A percentile compares a stretch with the other conserved stretches of the same genome.
phyloP scores from a whole-genome alignment of 2,888 invertebrate species.

The Sepiola atlantica region DNA sequence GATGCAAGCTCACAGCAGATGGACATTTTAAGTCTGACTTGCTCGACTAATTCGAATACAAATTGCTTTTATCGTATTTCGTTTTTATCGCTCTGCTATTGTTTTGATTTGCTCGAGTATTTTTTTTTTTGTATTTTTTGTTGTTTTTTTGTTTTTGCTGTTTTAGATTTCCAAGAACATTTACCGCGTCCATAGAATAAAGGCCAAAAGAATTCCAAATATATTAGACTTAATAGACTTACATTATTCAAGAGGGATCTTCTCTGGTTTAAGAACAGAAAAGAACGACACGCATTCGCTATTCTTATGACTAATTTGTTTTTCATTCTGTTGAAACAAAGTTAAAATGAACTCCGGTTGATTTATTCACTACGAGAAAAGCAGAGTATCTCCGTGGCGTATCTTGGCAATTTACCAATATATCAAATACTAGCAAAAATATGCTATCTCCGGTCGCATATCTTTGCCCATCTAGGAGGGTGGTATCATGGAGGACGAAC shows the following conservation, averaged over 20 bases:
- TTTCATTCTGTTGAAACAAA: neutral
- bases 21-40: constrained; percentile 5
- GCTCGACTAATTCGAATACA: constrained; percentile 9
- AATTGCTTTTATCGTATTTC: neutral
- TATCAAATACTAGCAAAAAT: neutral
- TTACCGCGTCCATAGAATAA: neutral
- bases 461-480: too few species aligned
- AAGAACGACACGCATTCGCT: neutral
- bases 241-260: neutral
- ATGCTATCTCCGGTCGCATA: neutral
- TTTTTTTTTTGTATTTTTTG: neutral
- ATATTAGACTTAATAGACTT: constrained; percentile 16
- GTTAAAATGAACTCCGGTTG: neutral
- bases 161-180: neutral
- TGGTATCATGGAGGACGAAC: too few species aligned
- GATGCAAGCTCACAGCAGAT: constrained; percentile 3
- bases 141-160: neutral
- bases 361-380: neutral
- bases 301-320: neutral
- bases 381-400: neutral
- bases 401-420: neutral
- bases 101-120: too few species aligned
- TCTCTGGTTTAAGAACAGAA: neutral
- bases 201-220: neutral
- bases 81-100: neutral